Evolutionary conservation across 2,113 vertebrate genomes (phyloP).

Genomic region (Nibea coibor): DNA sequence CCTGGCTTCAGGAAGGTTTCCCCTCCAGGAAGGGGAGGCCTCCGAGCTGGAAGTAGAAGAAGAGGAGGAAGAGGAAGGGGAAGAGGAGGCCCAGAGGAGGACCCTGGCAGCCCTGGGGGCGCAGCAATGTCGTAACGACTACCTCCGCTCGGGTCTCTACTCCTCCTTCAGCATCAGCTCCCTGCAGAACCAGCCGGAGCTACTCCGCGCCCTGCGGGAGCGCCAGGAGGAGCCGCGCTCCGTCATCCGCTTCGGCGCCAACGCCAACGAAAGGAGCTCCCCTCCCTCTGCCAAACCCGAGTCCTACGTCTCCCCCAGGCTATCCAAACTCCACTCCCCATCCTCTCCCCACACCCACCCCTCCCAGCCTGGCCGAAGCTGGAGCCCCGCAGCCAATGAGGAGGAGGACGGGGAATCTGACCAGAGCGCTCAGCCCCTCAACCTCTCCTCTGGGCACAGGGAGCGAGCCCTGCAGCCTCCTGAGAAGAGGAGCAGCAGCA

Average conservation of each 20-base stretch:
- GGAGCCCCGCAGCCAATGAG: conserved; percentile 85
- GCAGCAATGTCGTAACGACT: conserved; percentile 89
- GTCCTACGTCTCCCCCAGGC: conserved; percentile 79
- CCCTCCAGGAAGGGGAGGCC: conserved; percentile 88
- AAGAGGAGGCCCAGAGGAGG: conserved; percentile 84
- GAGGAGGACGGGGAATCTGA: conserved; percentile 81
- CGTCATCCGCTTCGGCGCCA: conserved; percentile 94
- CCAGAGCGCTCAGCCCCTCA: conserved; percentile 91
- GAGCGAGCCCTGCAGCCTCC: conserved; percentile 84
- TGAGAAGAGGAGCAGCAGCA: conserved; percentile 66
- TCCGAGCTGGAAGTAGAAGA: conserved; percentile 85
- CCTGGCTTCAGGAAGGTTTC: conserved; percentile 87
- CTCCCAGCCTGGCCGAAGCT: conserved; percentile 81
- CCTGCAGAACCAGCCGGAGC: conserved; percentile 88
- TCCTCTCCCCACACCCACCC: conserved; percentile 85
- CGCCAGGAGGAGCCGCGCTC: conserved; percentile 90
- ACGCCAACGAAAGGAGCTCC: conserved; percentile 86
- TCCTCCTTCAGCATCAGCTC: conserved; percentile 94
- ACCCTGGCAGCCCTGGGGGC: conserved; percentile 85
- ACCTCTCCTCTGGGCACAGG: conserved; percentile 94
- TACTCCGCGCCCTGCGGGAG: conserved; percentile 89
- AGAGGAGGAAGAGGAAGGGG: conserved; percentile 86
- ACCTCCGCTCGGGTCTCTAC: conserved; percentile 93
- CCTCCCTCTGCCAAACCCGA: conserved; percentile 83
- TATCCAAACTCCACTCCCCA: conserved; percentile 81